Evolutionary conservation across 2,888 invertebrate species (phyloP).

Genomic region (Chrysolina oricalcia): DNA sequence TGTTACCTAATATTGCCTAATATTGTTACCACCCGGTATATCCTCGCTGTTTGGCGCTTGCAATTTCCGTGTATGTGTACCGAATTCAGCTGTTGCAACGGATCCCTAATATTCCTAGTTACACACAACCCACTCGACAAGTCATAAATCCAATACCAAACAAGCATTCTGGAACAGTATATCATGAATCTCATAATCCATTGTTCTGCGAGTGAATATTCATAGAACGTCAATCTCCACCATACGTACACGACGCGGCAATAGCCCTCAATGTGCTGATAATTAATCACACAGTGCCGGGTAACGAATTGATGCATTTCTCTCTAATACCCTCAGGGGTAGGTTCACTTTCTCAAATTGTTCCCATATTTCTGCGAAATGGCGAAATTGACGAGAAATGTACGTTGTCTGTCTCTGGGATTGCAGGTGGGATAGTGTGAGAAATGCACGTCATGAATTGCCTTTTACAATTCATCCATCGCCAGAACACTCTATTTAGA

Average conservation of each 20-base stretch:
- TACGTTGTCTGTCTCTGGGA: not conserved
- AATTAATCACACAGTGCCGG: conserved; percentile 47
- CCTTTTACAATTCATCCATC: not conserved
- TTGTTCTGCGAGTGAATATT: conserved; percentile 42
- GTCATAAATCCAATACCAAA: conserved; percentile 33
- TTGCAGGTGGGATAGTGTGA: not conserved
- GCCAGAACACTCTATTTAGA: not conserved
- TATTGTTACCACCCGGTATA: too few relatives aligned
- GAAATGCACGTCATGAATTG: not conserved
- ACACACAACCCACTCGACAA: not conserved
- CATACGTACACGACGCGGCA: conserved; percentile 33
- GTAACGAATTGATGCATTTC: conserved; percentile 50
- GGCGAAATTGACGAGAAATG: not conserved
- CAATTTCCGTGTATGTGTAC: not conserved
- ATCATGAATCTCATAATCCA: conserved; percentile 46
- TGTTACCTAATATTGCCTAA: too few relatives aligned
- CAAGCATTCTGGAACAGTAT: conserved; percentile 28
- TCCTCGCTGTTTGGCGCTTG: too few relatives aligned
- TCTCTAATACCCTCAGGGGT: conserved; percentile 7
- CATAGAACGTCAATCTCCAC: conserved; percentile 36
- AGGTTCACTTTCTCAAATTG: conserved; percentile 7
- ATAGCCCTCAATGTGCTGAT: conserved; percentile 39
- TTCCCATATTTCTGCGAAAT: not conserved
- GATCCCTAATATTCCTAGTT: not conserved
- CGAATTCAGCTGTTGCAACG: not conserved